phyloP scores from a whole-genome alignment of 1,140 invertebrate genomes.

The Melitaea cinxia region DNA sequence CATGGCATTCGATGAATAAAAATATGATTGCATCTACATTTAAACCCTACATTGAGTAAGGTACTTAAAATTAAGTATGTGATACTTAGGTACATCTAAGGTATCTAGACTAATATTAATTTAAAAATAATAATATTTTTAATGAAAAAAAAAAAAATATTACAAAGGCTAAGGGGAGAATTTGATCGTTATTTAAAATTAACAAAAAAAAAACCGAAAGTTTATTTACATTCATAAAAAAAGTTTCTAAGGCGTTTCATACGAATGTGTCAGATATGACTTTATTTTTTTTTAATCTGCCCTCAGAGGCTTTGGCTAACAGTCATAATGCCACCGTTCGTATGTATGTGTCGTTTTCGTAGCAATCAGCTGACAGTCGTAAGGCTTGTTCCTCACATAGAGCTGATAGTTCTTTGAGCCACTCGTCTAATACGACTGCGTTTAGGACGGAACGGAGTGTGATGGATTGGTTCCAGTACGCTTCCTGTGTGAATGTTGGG shows the following conservation, averaged over 20 bases:
- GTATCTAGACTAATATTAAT: constrained; percentile 14
- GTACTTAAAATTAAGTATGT: constrained; percentile 65
- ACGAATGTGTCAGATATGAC: constrained; percentile 33
- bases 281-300: constrained; percentile 47
- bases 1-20: constrained; percentile 69
- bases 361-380: constrained; percentile 53
- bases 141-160: neutral
- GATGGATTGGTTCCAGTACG: constrained; percentile 76
- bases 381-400: constrained; percentile 95
- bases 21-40: constrained; percentile 51
- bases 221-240: neutral
- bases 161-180: neutral
- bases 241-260: constrained; percentile 16
- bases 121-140: neutral
- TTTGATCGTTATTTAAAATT: neutral
- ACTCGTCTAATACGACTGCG: constrained; percentile 95
- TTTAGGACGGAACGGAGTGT: constrained; percentile 77
- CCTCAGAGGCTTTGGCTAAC: constrained; percentile 50
- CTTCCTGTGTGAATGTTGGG: constrained; percentile 64
- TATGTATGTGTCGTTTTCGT: constrained; percentile 64
- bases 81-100: constrained; percentile 34
- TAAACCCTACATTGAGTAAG: constrained; percentile 49
- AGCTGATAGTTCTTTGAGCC: constrained; percentile 95
- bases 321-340: constrained; percentile 72
- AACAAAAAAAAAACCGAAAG: neutral